These are phyloP conservation scores for Trichomalopsis sarcophagae DNA, from an alignment of 1,140 invertebrate genomes.

Conservation along the genomic window DNA sequence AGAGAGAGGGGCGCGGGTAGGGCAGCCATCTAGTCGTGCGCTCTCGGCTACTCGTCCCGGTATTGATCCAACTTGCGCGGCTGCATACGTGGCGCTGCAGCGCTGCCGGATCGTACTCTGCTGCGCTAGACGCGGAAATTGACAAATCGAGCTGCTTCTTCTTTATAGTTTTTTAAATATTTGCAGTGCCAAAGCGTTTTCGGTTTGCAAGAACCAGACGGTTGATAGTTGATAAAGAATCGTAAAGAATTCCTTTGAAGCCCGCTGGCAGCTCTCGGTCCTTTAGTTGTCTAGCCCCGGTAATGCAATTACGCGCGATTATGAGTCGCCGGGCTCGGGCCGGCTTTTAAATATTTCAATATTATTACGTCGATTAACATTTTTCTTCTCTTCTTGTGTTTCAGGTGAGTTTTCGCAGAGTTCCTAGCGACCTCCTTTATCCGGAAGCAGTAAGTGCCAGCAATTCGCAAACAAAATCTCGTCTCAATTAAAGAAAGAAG, in stretches of 20 bases:
- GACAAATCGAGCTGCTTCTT: conserved; percentile 8
- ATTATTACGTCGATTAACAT: no score
- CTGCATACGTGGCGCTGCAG: conserved; percentile 37
- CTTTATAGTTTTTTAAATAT: not conserved
- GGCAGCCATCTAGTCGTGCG: not conserved
- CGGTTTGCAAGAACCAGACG: not conserved
- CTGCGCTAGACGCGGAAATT: not conserved
- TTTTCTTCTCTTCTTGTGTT: not conserved
- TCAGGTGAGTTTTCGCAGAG: not conserved
- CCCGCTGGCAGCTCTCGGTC: not conserved
- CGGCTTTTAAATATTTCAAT: no score
- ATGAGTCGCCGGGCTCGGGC: no score
- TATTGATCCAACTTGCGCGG: conserved; percentile 36
- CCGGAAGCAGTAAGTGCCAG: not conserved
- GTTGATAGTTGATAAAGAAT: not conserved
- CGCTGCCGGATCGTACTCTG: not conserved
- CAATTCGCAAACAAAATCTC: no score
- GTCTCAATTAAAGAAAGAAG: not conserved
- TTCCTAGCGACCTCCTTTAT: not conserved
- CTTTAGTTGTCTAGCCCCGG: not conserved
- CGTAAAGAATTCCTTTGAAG: not conserved
- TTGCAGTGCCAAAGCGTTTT: no score
- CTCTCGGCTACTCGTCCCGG: not conserved
- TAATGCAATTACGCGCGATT: not conserved
- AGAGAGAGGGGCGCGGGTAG: not conserved